These are phyloP conservation scores for Cherax destructor DNA, from an alignment of 1,140 invertebrate genomes.

Conservation along the genomic window DNA sequence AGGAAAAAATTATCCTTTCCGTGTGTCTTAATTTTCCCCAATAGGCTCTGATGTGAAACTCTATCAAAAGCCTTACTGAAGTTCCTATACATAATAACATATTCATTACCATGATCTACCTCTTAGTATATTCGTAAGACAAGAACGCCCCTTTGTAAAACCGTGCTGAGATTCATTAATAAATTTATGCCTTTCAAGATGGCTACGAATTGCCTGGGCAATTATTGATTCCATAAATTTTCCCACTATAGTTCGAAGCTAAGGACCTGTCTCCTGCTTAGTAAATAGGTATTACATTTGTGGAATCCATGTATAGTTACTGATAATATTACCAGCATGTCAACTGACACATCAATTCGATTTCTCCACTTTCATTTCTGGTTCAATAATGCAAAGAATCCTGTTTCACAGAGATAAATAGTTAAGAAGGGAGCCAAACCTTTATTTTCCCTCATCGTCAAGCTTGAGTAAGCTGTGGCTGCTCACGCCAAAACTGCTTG, in stretches of 20 bases:
- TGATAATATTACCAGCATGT: conserved; percentile 48
- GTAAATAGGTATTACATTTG: conserved; percentile 24
- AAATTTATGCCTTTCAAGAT: neutral
- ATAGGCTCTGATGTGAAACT: too few species aligned
- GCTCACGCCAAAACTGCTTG: conserved; percentile 53
- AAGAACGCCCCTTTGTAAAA: too few species aligned
- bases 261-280: neutral
- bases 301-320: conserved; percentile 27
- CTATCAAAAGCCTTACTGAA: too few species aligned
- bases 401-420: conserved; percentile 59
- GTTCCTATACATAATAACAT: too few species aligned
- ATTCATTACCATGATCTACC: too few species aligned
- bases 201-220: neutral
- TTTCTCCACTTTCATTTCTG: conserved; percentile 67
- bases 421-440: too few species aligned
- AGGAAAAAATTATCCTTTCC: too few species aligned
- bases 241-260: neutral
- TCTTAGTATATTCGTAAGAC: too few species aligned
- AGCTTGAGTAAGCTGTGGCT: conserved; percentile 37
- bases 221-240: neutral
- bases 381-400: conserved; percentile 61
- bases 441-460: neutral
- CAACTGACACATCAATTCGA: conserved; percentile 61
- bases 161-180: too few species aligned
- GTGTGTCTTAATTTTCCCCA: too few species aligned